These are phyloP conservation scores for Smutsia gigantea DNA, from an alignment of 2,797 vertebrate species.

Conservation along the genomic window DNA sequence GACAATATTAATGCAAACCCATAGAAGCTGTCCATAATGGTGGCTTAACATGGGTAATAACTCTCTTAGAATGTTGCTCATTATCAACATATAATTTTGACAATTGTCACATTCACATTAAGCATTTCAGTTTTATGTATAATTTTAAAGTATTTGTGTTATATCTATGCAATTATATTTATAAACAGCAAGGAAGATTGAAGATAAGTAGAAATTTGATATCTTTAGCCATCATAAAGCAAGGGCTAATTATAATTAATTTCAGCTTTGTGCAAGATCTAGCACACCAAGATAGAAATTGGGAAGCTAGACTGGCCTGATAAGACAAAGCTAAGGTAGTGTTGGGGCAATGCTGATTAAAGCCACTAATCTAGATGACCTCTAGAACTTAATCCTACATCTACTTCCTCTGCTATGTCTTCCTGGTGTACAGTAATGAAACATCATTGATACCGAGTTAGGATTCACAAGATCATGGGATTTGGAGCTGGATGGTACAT, in stretches of 20 bases:
- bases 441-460: not conserved
- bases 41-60: not conserved
- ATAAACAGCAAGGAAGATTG: not conserved
- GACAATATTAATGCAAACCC: not conserved
- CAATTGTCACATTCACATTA: not conserved
- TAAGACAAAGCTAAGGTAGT: not conserved
- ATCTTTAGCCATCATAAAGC: not conserved
- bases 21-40: not conserved
- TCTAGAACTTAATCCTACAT: not conserved
- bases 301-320: not conserved
- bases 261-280: not conserved
- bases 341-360: not conserved
- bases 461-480: not conserved
- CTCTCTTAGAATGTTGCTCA: not conserved
- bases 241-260: not conserved
- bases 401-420: not conserved
- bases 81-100: not conserved
- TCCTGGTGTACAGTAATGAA: not conserved
- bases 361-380: not conserved
- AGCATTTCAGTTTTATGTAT: not conserved
- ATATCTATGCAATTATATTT: not conserved
- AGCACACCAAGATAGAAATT: not conserved
- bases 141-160: not conserved
- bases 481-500: not conserved
- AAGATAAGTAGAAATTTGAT: constrained; percentile 13